Evolutionary conservation across 2,888 invertebrate genomes (phyloP).

Genomic region (Phragmatobia fuliginosa): DNA sequence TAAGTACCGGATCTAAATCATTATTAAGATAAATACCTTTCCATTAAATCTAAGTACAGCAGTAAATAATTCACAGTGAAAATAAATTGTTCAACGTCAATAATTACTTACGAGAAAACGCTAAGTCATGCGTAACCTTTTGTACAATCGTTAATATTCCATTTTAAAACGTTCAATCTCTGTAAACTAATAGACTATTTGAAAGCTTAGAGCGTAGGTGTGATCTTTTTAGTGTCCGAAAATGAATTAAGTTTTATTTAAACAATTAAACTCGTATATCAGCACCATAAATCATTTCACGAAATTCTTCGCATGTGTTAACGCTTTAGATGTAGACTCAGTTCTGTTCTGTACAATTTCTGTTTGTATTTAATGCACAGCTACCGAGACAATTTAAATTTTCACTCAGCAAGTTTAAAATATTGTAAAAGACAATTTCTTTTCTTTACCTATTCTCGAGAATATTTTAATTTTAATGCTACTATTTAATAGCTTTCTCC

Average conservation of each 20-base stretch:
- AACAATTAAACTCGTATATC: too few species aligned
- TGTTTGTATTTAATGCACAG: not conserved
- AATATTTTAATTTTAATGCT: not conserved
- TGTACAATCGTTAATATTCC: not conserved
- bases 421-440: not conserved
- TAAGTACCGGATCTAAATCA: not conserved
- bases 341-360: too few species aligned
- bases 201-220: not conserved
- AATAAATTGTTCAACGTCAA: not conserved
- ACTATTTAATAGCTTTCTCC: not conserved
- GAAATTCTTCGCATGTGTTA: not conserved
- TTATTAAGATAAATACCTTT: not conserved
- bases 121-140: not conserved
- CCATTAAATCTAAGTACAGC: not conserved
- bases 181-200: not conserved
- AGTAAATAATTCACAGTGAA: not conserved
- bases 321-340: too few species aligned
- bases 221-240: not conserved
- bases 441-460: not conserved
- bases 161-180: not conserved
- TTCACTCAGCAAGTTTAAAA: not conserved
- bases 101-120: slow-evolving; percentile 2
- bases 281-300: not conserved
- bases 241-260: not conserved
- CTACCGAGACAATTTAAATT: not conserved